Percentiles rank a stretch among this genome's conserved stretches.
Conservation (phyloP, 1,140 invertebrate genomes). For the Rhynchophorus ferrugineus region DNA sequence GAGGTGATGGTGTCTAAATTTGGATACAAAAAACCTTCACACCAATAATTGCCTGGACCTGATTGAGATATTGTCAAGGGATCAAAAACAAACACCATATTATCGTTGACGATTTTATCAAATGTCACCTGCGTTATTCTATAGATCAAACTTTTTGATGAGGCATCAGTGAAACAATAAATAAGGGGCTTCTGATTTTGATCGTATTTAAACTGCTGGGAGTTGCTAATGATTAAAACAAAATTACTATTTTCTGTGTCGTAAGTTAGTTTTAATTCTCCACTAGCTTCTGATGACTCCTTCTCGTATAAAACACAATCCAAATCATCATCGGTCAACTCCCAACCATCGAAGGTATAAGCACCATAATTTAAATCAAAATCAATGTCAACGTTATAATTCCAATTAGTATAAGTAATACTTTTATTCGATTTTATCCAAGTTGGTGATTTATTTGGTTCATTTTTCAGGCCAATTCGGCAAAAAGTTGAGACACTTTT, state of each 20-base stretch:
- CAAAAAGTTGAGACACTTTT: conserved; percentile 5
- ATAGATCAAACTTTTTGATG: conserved; percentile 6
- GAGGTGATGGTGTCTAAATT: conserved; percentile 5
- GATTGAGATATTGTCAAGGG: conserved; percentile 7
- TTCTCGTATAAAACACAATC: conserved; percentile 11
- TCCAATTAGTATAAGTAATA: conserved; percentile 23
- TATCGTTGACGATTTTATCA: background rate
- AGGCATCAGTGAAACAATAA: conserved; percentile 22
- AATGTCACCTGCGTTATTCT: background rate
- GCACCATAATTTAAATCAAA: conserved; percentile 6
- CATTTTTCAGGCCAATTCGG: conserved; percentile 15
- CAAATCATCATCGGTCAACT: background rate
- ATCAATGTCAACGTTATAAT: background rate
- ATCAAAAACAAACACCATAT: conserved; percentile 1
- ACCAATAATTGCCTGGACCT: conserved; percentile 24
- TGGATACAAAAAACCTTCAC: conserved; percentile 24
- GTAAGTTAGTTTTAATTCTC: conserved; percentile 1
- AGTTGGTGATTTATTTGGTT: background rate
- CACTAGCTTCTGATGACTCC: background rate
- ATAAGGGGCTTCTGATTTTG: conserved; percentile 11
- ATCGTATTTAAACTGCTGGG: conserved; percentile 3
- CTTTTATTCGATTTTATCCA: conserved; percentile 8
- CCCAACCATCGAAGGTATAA: conserved; percentile 18
- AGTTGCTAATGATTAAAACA: conserved; percentile 10
- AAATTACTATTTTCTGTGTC: background rate